Evolutionary conservation across 2,888 invertebrate species (phyloP).

Genomic region (Stenotaenia linearis): DNA sequence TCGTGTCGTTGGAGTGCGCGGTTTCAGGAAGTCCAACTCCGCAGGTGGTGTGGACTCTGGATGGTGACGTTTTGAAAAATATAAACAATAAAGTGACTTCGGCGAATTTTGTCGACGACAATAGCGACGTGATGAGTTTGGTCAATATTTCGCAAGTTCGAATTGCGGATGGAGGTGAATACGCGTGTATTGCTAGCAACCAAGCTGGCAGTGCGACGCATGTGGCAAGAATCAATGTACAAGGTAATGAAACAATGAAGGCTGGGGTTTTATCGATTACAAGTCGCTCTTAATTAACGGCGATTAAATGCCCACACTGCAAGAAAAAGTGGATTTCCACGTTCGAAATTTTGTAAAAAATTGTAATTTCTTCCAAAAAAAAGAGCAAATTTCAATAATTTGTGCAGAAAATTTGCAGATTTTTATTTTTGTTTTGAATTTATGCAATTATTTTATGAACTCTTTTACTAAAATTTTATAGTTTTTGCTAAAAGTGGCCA

Average conservation of each 20-base stretch:
- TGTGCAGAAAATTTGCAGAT: too few relatives aligned
- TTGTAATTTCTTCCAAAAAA: too few relatives aligned
- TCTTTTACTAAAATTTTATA: too few relatives aligned
- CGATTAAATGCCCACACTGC: too few relatives aligned
- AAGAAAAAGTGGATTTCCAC: too few relatives aligned
- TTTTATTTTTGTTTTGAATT: too few relatives aligned
- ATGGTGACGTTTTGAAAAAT: constrained; percentile 24
- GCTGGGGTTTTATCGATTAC: background rate
- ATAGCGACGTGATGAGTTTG: constrained; percentile 33
- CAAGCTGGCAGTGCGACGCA: constrained; percentile 31
- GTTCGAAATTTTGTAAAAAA: too few relatives aligned
- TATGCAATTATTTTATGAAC: too few relatives aligned
- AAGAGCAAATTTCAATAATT: too few relatives aligned
- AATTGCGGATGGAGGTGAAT: constrained; percentile 34
- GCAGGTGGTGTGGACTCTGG: constrained; percentile 31
- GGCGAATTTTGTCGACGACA: constrained; percentile 31
- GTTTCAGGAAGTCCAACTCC: constrained; percentile 35
- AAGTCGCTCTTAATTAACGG: background rate
- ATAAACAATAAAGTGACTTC: background rate
- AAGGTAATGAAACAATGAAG: constrained; percentile 28
- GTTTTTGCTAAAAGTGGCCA: too few relatives aligned
- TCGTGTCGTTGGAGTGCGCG: constrained; percentile 32
- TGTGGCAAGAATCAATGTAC: constrained; percentile 31
- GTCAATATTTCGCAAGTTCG: constrained; percentile 30
- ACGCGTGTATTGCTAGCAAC: constrained; percentile 31